Evolutionary conservation across 1,140 invertebrate genomes (phyloP).

Genomic region (Drosophila nannoptera): DNA sequence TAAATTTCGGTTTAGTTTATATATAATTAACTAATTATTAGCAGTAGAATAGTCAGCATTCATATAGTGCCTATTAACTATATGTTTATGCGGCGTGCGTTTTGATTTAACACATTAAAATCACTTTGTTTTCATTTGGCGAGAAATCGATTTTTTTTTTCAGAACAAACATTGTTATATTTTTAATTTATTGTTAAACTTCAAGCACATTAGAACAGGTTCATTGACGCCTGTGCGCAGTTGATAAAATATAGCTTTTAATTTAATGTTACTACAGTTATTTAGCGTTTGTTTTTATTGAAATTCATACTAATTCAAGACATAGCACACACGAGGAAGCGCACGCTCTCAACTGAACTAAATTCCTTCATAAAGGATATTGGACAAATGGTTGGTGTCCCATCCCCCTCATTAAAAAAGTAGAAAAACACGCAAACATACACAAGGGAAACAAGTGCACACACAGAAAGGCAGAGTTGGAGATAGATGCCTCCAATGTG

Average conservation of each 20-base stretch:
- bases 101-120: slow-evolving; percentile 32
- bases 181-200: slow-evolving; percentile 3
- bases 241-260: not conserved
- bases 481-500: not conserved
- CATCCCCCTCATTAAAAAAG: slow-evolving; percentile 14
- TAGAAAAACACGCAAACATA: slow-evolving; percentile 3
- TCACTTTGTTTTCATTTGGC: slow-evolving; percentile 70
- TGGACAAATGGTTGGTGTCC: slow-evolving; percentile 19
- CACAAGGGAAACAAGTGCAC: slow-evolving; percentile 3
- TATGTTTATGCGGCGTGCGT: not conserved
- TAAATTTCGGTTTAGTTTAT: slow-evolving; percentile 5
- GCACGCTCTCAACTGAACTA: slow-evolving; percentile 74
- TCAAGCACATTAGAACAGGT: slow-evolving; percentile 21
- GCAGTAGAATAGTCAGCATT: not conserved
- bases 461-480: not conserved
- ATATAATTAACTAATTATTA: slow-evolving; percentile 14
- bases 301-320: slow-evolving; percentile 35
- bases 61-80: not conserved
- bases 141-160: slow-evolving; percentile 73
- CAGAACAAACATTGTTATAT: slow-evolving; percentile 21
- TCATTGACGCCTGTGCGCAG: not conserved
- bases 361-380: slow-evolving; percentile 68
- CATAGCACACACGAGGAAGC: slow-evolving; percentile 54
- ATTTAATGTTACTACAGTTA: slow-evolving; percentile 15
- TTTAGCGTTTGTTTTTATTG: slow-evolving; percentile 32